Conservation (phyloP, 2,113 vertebrate species). For the Corythoichthys intestinalis region DNA sequence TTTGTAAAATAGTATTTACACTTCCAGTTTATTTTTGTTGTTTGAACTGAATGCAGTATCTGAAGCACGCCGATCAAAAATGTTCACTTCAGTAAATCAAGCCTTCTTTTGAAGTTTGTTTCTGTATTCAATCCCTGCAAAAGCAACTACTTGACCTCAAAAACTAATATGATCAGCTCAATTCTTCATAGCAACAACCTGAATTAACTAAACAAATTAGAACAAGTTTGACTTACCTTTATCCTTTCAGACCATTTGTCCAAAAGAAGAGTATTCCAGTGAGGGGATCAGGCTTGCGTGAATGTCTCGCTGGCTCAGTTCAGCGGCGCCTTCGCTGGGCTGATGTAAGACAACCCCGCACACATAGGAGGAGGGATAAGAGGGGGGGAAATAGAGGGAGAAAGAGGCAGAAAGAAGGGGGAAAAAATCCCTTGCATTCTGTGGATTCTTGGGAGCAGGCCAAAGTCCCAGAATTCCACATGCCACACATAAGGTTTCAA, state of each 20-base stretch:
- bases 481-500: slow-evolving; percentile 94
- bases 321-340: slow-evolving; percentile 64
- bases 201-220: neutral
- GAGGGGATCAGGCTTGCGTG: neutral
- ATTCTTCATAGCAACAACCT: neutral
- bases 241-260: slow-evolving; percentile 72
- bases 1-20: neutral
- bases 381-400: slow-evolving; percentile 23
- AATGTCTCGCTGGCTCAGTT: slow-evolving; percentile 27
- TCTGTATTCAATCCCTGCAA: neutral
- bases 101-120: neutral
- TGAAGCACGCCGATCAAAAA: neutral
- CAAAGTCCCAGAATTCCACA: slow-evolving; percentile 94
- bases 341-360: slow-evolving; percentile 92
- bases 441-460: slow-evolving; percentile 86
- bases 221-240: slow-evolving; percentile 8
- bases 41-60: neutral
- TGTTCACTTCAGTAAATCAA: neutral
- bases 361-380: slow-evolving; percentile 53
- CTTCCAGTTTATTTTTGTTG: neutral
- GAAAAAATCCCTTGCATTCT: slow-evolving; percentile 79
- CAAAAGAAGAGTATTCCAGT: slow-evolving; percentile 46
- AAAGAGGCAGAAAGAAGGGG: slow-evolving; percentile 16
- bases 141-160: neutral
- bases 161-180: neutral